phyloP scores from a whole-genome alignment of 2,797 vertebrate species.

The Arremon aurantiirostris region DNA sequence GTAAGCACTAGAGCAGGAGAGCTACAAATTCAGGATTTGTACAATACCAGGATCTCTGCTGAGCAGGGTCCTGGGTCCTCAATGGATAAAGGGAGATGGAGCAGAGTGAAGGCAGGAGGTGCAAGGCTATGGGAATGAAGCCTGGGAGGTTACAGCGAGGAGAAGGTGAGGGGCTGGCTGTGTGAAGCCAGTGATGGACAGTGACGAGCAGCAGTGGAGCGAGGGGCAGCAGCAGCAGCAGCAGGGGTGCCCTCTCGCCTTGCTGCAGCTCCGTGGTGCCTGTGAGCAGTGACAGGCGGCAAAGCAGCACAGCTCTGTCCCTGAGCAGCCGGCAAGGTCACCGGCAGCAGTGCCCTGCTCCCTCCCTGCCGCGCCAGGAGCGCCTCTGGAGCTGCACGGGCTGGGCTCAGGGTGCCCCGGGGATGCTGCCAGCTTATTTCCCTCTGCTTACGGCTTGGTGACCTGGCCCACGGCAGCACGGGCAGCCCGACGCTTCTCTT shows the following conservation, averaged over 20 bases:
- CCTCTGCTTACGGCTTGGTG: neutral
- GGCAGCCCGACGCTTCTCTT: neutral
- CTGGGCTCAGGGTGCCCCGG: neutral
- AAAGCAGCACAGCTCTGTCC: neutral
- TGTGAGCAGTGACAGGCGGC: neutral
- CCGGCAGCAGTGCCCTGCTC: neutral
- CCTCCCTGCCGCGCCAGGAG: neutral
- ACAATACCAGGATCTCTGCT: neutral
- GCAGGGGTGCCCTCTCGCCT: neutral
- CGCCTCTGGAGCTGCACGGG: neutral
- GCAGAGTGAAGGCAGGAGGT: neutral
- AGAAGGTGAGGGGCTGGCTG: neutral
- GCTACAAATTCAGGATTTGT: neutral
- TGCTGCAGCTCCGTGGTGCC: neutral
- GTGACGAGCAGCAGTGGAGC: rapidly evolving
- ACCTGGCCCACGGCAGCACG: neutral
- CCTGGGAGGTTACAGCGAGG: neutral
- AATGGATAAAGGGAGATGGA: rapidly evolving
- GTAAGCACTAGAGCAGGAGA: neutral
- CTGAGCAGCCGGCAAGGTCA: neutral
- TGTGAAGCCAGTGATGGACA: neutral
- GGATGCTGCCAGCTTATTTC: neutral
- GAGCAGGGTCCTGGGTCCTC: neutral
- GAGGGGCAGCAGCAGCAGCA: neutral
- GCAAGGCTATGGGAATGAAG: neutral